Base-by-base conservation (phyloP, 37 sponge, comb jelly and placozoan species). In the Agelas oroides region DNA sequence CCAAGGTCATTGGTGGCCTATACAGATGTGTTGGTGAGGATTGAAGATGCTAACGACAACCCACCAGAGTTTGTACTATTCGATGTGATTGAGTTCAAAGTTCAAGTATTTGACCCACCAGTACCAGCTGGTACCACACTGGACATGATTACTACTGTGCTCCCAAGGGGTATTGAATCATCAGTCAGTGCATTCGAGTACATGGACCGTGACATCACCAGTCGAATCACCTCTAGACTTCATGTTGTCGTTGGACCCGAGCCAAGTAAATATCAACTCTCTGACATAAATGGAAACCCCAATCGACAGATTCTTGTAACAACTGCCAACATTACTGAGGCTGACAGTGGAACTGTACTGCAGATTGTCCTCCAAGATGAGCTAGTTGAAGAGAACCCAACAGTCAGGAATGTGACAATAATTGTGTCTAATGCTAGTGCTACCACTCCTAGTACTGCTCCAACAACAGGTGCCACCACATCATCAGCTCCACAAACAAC, bases 11-110 rank as follows among this genome's bases (percentile, higher is more conserved):
- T 28, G 19, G 20, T 21, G 1, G 20, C 65, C 6, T 35, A 35
- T 35, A 70, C 74, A 0, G 12, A 34, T 36, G 82, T 91, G 6
- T 65, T 54, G 3, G 39, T 91, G 65, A 63, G 16, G 12, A 24
- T 91, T 15, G 60, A 15, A 6, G 82, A 91, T 59, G 64, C 81
- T 32, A 84, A 81, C 70, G 86, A 87, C 40, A 79, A 80, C 53
- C 58, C 53, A 15, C 88, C 88, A 34, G 57, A 60, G 72, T 87
- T 87, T 74, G 76, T 56, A 5, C 77, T 78, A 1, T 38, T 58
- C 0, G 86, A 76, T 36, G 60, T 76, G 28, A 59, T 57, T 12
- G 70, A 46, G 52, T 85, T 37, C 71, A 52, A 67, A 2, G 60
- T 85, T 18, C 56, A 53, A 20, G 23, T 73, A n/a, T 1, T 33